phyloP scores from a whole-genome alignment of 2,888 invertebrate genomes.

The Macrostomum cliftonense region DNA sequence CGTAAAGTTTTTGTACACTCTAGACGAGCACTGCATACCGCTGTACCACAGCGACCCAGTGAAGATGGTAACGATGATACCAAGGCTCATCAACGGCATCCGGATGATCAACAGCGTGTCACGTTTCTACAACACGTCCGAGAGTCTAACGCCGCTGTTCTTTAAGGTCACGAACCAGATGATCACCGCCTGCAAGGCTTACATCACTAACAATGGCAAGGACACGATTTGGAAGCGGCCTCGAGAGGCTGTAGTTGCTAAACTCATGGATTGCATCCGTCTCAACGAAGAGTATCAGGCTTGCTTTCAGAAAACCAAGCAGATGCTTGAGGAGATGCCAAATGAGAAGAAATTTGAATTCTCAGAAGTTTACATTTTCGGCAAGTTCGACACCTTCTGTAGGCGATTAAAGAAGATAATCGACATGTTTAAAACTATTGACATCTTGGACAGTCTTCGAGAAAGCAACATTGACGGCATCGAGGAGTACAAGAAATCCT shows the following conservation, averaged over 20 bases:
- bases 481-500: slow-evolving; percentile 62
- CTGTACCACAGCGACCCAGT: slow-evolving; percentile 57
- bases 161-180: slow-evolving; percentile 87
- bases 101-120: slow-evolving; percentile 79
- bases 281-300: slow-evolving; percentile 68
- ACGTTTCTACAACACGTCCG: slow-evolving; percentile 83
- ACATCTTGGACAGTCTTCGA: slow-evolving; percentile 66
- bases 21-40: slow-evolving; percentile 65
- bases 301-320: slow-evolving; percentile 46
- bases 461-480: slow-evolving; percentile 68
- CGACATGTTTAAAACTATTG: slow-evolving; percentile 70
- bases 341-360: slow-evolving; percentile 66
- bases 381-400: slow-evolving; percentile 83
- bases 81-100: slow-evolving; percentile 72
- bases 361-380: slow-evolving; percentile 88
- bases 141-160: slow-evolving; percentile 80
- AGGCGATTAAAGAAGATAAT: slow-evolving; percentile 66
- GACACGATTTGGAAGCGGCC: slow-evolving; percentile 76
- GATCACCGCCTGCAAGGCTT: slow-evolving; percentile 83
- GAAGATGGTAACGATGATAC: slow-evolving; percentile 66
- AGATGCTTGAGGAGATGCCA: slow-evolving; percentile 49
- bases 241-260: slow-evolving; percentile 52
- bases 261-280: slow-evolving; percentile 64
- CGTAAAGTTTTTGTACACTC: slow-evolving; percentile 61
- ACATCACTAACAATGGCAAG: slow-evolving; percentile 51